Base-by-base conservation (phyloP, 2,113 vertebrate genomes). In the Amphiprion percula region DNA sequence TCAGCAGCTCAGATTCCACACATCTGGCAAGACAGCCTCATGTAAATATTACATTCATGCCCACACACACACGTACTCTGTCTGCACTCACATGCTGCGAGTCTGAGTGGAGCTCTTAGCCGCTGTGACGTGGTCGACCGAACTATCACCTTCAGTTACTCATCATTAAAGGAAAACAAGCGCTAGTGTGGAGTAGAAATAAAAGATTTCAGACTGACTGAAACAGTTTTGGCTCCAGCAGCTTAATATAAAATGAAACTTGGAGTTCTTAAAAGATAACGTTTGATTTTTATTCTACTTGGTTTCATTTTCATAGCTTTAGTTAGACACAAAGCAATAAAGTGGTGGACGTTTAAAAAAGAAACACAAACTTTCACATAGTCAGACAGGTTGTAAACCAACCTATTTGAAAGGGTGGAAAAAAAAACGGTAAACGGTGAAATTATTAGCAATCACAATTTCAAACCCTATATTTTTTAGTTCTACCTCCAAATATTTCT, bases 21-120 rank as follows among this genome's bases (percentile, higher is more conserved):
- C 11, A 17, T 82, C 65, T 84, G 72, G 59, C 67, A 80, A 73
- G 66, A 76, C 62, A 68, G 50, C 26, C 14, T 44, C 54, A 84
- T 77, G 84, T 81, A 74, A 81, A 88, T 87, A 83, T 86, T 79
- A 68, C 68, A 81, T 76, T 50, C 76, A 66, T 68, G 37, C 59
- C 17, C 37, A 17, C 50, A 30, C 39, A 68, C 39, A 75, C 19
- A 65, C 11, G 3, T 41, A 41, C 41, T 67, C 59, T 28, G 58
- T 17, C 58, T 56, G 58, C 62, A 49, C 47, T 47, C 56, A 47
- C 33, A 68, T 54, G n/a, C 17, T 19, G 47, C 50, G 33, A 16
- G 26, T 52, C 50, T 52, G 47, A 64, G 39, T 28, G 26, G 21
- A 59, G 65, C 72, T 69, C 19, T 66, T 33, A 58, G 68, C 23